Evolutionary conservation across 2,113 vertebrate genomes (phyloP), one percentile per base, ranked within the genome.

Genomic region (Naja naja): DNA sequence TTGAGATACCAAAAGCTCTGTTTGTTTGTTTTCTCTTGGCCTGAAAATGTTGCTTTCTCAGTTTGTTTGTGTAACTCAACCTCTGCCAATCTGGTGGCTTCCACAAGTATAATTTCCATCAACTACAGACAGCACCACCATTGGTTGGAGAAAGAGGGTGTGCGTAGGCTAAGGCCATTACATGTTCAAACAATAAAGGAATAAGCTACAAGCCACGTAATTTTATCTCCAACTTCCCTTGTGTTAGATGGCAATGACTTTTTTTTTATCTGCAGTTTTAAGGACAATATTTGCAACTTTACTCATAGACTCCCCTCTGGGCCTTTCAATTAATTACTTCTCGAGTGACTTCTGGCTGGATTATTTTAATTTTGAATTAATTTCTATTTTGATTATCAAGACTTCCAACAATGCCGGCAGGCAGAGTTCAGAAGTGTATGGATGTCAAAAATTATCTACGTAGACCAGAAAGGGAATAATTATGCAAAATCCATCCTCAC

Each of bases 361-460:
- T 25, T 23, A 87, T 93, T 93, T 93, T 89, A 93, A 95, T 94
- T 96, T 97, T 94, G 89, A 93, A 96, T 96, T 97, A 94, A 97
- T 94, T 95, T 94, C 93, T 92, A 53, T 92, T 94, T 92, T 64
- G 95, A 98, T 96, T 96, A 97, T 96, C 91, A 97, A 94, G 96
- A 96, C 92, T 90, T 25, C 34, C 95, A 93, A 95, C 95, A 94
- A 88, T 56, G 54, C 92, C 88, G 88, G 96, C 95, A 93, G 95
- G 93, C 1, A 91, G 94, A 91, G 87, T 88, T 94, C 0, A 0
- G 92, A 91, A 94, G 94, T 90, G 93, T 93, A 96, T 95, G 94
- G 95, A 93, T 92, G 96, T 97, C 95, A 95, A 93, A 93, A 96
- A 96, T 97, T 96, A 96, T 94, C 95, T 96, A 89, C 93, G 95